Conservation (phyloP, 2,113 vertebrate genomes). For the Anolis sagrei region DNA sequence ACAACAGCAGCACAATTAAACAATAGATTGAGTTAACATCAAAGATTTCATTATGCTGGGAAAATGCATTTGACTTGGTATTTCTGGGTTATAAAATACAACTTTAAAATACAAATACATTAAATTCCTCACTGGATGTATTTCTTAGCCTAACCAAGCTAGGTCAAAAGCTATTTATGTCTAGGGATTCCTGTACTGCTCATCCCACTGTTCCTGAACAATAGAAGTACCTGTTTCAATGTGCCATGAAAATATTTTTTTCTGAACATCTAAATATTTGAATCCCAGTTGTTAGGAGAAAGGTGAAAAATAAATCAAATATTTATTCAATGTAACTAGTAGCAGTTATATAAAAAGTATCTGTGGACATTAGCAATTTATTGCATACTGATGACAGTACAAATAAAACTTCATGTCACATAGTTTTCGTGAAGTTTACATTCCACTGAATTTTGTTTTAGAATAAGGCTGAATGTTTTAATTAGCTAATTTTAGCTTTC, state of each 20-base stretch:
- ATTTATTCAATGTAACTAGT: conserved; percentile 21
- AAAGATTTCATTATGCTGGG: too few relatives aligned
- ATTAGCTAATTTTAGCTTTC: accelerated
- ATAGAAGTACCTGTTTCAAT: not conserved
- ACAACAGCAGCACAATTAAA: too few relatives aligned
- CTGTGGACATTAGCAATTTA: conserved; percentile 21
- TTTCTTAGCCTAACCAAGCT: too few relatives aligned
- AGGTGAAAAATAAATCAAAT: not conserved
- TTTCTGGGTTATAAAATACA: too few relatives aligned
- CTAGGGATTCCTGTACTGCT: not conserved
- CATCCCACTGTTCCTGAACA: not conserved
- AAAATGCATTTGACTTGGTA: too few relatives aligned
- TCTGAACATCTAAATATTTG: conserved; percentile 5
- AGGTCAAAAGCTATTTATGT: too few relatives aligned
- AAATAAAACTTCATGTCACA: conserved; percentile 38
- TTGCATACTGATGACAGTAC: not conserved
- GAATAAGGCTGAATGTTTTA: not conserved
- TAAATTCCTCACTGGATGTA: too few relatives aligned
- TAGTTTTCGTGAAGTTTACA: conserved; percentile 33
- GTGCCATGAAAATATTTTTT: not conserved
- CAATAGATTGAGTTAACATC: too few relatives aligned
- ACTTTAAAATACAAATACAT: too few relatives aligned
- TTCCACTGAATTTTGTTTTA: conserved; percentile 3
- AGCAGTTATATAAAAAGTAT: conserved; percentile 52
- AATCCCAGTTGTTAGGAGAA: not conserved